These are phyloP conservation scores for Meloe dianella DNA, from an alignment of 2,888 invertebrate genomes.

Conservation along the genomic window DNA sequence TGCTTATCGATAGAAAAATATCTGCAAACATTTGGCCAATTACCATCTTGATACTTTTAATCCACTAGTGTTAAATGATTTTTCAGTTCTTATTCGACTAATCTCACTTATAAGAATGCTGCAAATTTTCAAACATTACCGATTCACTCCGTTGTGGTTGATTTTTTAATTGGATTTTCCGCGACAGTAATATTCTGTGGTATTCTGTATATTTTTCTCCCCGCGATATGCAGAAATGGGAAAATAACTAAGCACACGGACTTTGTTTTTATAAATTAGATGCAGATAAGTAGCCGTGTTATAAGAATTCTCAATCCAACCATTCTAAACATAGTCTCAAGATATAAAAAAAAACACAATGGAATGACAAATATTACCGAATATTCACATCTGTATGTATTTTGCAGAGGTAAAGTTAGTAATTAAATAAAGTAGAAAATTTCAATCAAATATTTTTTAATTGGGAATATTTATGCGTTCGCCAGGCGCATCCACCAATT, in stretches of 20 bases:
- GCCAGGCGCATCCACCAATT: constrained; percentile 2
- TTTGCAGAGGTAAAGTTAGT: too few species aligned
- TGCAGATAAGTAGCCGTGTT: too few species aligned
- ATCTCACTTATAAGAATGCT: not conserved
- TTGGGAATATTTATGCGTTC: too few species aligned
- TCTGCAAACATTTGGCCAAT: not conserved
- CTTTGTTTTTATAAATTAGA: too few species aligned
- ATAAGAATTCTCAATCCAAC: too few species aligned
- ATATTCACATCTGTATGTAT: too few species aligned
- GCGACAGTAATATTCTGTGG: not conserved
- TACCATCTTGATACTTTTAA: constrained; percentile 20
- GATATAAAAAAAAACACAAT: too few species aligned
- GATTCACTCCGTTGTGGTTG: not conserved
- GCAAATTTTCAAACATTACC: not conserved
- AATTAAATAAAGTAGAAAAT: too few species aligned
- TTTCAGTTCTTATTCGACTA: constrained; percentile 18
- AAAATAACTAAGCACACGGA: not conserved
- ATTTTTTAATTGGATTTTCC: not conserved
- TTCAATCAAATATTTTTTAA: too few species aligned
- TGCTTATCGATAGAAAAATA: not conserved
- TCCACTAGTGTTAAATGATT: constrained; percentile 22
- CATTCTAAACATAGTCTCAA: too few species aligned
- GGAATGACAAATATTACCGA: too few species aligned
- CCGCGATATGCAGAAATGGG: too few species aligned
- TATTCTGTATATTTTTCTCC: not conserved